Conservation (phyloP, 53 echinoderm and acorn worm species). For the Henricia sp. region DNA sequence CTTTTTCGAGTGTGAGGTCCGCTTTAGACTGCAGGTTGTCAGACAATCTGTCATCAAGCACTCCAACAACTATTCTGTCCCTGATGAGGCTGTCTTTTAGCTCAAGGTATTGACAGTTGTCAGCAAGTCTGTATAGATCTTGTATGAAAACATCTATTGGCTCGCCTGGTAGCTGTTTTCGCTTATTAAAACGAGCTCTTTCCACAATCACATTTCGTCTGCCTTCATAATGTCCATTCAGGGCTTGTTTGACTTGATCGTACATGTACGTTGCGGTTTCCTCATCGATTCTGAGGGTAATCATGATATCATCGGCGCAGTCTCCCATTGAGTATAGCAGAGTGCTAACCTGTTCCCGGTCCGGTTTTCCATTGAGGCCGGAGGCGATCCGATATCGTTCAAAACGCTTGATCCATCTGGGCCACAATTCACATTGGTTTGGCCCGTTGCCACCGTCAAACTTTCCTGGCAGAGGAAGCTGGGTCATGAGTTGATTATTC, state of each 20-base stretch:
- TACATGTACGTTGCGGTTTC: conserved; percentile 1
- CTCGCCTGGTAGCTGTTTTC: conserved; percentile 68
- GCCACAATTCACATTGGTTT: conserved; percentile 39
- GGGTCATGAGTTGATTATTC: not conserved
- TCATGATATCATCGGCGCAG: conserved; percentile 64
- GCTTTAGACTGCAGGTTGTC: conserved; percentile 46
- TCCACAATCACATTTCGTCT: conserved; percentile 60
- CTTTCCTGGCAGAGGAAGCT: conserved; percentile 17
- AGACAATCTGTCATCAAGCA: conserved; percentile 9
- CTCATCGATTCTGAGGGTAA: conserved; percentile 49
- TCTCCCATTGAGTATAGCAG: conserved; percentile 69
- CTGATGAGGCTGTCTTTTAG: conserved; percentile 45
- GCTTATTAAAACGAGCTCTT: conserved; percentile 66
- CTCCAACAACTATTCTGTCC: not conserved
- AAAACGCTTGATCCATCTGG: conserved; percentile 70
- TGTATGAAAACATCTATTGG: conserved; percentile 68
- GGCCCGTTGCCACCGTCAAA: conserved; percentile 37
- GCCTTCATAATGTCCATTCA: conserved; percentile 31
- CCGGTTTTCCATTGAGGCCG: conserved; percentile 42
- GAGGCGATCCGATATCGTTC: conserved; percentile 59
- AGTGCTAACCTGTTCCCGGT: conserved; percentile 53
- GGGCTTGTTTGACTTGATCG: conserved; percentile 6
- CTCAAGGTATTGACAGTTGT: conserved; percentile 44
- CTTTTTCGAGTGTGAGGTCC: too few relatives aligned
- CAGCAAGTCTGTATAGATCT: conserved; percentile 66